Percentiles rank a stretch among this genome's conserved stretches.
These are phyloP conservation scores for Anticlea derivata DNA, from an alignment of 2,888 invertebrate genomes.

Conservation along the genomic window DNA sequence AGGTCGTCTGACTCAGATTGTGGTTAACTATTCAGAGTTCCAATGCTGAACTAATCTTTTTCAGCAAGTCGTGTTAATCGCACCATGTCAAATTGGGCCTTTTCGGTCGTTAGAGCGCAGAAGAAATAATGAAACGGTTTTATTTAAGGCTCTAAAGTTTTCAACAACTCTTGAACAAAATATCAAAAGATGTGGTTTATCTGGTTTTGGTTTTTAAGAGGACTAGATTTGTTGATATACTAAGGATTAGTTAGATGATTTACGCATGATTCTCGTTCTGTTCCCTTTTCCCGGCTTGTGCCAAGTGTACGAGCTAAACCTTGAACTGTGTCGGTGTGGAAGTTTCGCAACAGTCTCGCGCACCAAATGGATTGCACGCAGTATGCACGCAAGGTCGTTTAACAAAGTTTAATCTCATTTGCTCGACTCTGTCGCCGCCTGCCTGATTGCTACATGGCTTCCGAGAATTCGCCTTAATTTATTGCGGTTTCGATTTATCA, in stretches of 20 bases:
- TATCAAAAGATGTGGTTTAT: not conserved
- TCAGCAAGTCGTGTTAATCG: not conserved
- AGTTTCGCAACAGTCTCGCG: constrained; percentile 67
- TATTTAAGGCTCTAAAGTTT: too few species aligned
- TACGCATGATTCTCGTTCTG: not conserved
- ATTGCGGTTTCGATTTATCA: constrained; percentile 43
- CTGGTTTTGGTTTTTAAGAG: too few species aligned
- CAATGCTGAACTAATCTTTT: not conserved
- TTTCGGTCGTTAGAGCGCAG: too few species aligned
- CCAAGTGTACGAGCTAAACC: constrained; percentile 16
- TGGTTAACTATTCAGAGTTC: not conserved
- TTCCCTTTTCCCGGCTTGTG: not conserved
- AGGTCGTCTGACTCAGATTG: constrained; percentile 5
- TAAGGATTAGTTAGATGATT: too few species aligned
- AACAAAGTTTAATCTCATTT: constrained; percentile 80
- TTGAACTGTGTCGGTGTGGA: constrained; percentile 36
- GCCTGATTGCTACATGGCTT: constrained; percentile 61
- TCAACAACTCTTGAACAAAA: not conserved
- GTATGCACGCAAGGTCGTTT: constrained; percentile 68
- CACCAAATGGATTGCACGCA: constrained; percentile 68
- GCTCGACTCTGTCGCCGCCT: constrained; percentile 64
- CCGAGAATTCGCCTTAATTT: constrained; percentile 64
- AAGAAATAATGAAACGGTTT: too few species aligned
- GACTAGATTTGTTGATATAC: too few species aligned
- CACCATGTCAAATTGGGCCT: constrained; percentile 1